phyloP scores from a whole-genome alignment of 2,797 vertebrate genomes.

The Takifugu rubripes region DNA sequence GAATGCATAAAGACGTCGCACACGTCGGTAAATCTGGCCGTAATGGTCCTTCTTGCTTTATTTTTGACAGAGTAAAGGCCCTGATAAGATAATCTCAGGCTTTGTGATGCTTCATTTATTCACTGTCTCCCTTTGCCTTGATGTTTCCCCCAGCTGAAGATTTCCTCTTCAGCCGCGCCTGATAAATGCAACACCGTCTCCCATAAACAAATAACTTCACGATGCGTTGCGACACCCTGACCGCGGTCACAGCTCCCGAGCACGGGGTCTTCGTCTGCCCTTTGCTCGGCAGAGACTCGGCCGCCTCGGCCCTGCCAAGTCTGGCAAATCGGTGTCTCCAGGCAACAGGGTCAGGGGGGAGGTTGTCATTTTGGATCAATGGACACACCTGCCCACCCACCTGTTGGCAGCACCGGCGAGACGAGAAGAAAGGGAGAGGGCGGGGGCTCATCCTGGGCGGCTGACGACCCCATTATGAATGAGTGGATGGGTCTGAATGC shows the following conservation, averaged over 20 bases:
- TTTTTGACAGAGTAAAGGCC: slow-evolving; percentile 2
- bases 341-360: slow-evolving; percentile 55
- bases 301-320: slow-evolving; percentile 50
- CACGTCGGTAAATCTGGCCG: neutral
- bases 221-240: slow-evolving; percentile 27
- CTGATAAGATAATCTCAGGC: neutral
- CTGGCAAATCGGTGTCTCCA: slow-evolving; percentile 67
- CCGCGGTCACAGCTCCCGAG: slow-evolving; percentile 35
- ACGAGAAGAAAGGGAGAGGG: neutral
- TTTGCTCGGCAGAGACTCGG: slow-evolving; percentile 48
- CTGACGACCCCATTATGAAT: slow-evolving; percentile 58
- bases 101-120: slow-evolving; percentile 10
- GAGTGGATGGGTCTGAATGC: slow-evolving; percentile 37
- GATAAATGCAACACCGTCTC: slow-evolving; percentile 13
- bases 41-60: slow-evolving; percentile 7
- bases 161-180: neutral
- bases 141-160: neutral
- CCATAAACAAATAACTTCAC: slow-evolving; percentile 44
- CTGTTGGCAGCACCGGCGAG: slow-evolving; percentile 53
- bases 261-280: slow-evolving; percentile 35
- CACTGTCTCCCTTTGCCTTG: neutral
- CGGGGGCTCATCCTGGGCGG: slow-evolving; percentile 33
- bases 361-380: slow-evolving; percentile 73
- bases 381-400: slow-evolving; percentile 70
- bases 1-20: neutral